Conservation (phyloP, 2,888 invertebrate genomes). For the Microplitis manilae region DNA sequence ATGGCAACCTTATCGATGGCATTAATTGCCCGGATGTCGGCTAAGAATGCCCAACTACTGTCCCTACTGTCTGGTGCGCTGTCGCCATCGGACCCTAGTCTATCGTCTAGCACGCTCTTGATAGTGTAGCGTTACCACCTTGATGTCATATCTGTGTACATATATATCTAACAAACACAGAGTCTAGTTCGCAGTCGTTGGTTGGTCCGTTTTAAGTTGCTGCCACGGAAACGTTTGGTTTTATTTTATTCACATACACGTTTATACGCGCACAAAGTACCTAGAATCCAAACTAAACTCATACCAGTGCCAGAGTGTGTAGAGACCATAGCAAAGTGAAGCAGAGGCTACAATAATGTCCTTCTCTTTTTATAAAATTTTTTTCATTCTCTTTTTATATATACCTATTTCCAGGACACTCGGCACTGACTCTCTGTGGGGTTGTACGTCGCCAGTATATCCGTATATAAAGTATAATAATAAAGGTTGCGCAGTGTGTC, state of each 20-base stretch:
- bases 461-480: conserved; percentile 56
- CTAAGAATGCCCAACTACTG: conserved; percentile 25
- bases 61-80: conserved; percentile 45
- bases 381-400: conserved; percentile 46
- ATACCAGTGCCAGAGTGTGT: not conserved
- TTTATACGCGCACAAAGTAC: not conserved
- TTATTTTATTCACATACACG: conserved; percentile 56
- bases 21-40: conserved; percentile 68
- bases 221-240: conserved; percentile 66
- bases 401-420: conserved; percentile 14
- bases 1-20: conserved; percentile 52
- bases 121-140: conserved; percentile 28
- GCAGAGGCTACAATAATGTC: not conserved
- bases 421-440: conserved; percentile 46
- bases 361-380: conserved; percentile 47
- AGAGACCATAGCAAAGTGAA: not conserved
- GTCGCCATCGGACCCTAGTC: conserved; percentile 4
- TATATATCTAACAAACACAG: conserved; percentile 36
- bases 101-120: conserved; percentile 7
- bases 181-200: conserved; percentile 38
- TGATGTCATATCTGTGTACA: conserved; percentile 40
- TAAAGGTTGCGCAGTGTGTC: conserved; percentile 47
- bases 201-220: conserved; percentile 62
- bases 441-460: conserved; percentile 45
- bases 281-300: not conserved